A percentile compares a stretch with the other conserved stretches of the same genome.
Conservation (phyloP, 2,888 invertebrate species). For the Axea sp. region DNA sequence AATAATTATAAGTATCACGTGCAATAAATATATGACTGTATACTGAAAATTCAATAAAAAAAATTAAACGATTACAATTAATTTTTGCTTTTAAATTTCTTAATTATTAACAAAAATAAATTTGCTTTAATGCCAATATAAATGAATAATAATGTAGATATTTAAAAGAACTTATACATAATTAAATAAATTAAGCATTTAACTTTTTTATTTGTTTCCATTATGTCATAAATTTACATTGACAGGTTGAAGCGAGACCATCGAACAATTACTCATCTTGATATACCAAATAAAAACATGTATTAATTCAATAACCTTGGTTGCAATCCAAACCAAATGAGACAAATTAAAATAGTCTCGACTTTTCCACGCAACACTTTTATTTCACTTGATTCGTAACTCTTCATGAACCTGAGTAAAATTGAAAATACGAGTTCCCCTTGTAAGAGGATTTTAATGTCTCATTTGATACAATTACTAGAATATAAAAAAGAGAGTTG, state of each 20-base stretch:
- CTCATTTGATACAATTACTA: constrained; percentile 52
- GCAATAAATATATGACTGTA: no score
- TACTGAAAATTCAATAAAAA: no score
- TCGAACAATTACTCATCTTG: constrained; percentile 1
- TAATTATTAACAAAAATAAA: no score
- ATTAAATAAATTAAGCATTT: no score
- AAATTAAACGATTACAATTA: no score
- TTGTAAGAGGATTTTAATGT: constrained; percentile 36
- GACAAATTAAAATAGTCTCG: neutral
- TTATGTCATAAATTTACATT: neutral
- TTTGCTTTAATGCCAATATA: no score
- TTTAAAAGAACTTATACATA: no score
- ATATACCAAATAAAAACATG: constrained; percentile 4
- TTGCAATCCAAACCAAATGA: neutral
- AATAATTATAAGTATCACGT: no score
- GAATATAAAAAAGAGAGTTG: constrained; percentile 32
- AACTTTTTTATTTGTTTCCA: neutral
- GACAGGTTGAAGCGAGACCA: neutral
- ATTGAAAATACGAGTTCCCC: constrained; percentile 13
- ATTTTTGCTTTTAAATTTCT: no score
- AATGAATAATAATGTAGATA: no score
- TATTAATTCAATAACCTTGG: constrained; percentile 5
- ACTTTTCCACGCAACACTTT: no score
- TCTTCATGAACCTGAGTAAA: neutral
- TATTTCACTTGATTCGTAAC: no score